Evolutionary conservation across 2,113 vertebrate species (phyloP), one percentile per base, ranked within the genome.

Genomic region (Rhabdomys dilectus): DNA sequence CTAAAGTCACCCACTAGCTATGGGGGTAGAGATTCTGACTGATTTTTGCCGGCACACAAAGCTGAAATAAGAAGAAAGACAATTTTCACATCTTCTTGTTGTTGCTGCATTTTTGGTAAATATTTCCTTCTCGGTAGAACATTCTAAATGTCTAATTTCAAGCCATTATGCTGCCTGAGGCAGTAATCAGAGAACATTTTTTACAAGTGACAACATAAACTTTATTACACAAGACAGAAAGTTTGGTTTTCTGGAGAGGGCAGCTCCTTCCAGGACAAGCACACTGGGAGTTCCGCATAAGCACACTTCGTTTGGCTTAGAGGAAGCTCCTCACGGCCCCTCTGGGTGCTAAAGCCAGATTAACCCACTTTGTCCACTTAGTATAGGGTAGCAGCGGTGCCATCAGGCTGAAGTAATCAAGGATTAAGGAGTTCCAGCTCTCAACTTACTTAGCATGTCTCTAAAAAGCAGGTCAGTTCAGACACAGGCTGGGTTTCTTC

Each of bases 291-390:
- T 21, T 3, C 0, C 26, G 11, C 36, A n/a, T 16, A 58, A 58
- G 80, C 7, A 13, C 3, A 11, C 31, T 22, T 56, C 6, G 34
- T 24, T 21, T n/a, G 34, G 51, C 78, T 78, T 13, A 45, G 26
- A 70, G 62, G 34, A 64, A 87, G 19, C 36, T 29, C 24, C n/a
- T 21, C 3, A 0, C 36, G n/a, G 34, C 34, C 2, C 60, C 0
- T 96, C 97, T 97, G 98, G 98, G 98, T 93, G 85, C 96, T 98
- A 97, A 99, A 98, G 97, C 98, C 96, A 98, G 98, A 98, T 98
- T 98, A 97, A 98, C 98, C 98, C 98, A 98, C 97, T 99, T 99
- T 97, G 98, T 96, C 97, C 97, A 98, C 98, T 98, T 96, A 98
- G 92, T 96, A 91, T 92, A 98, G 97, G 86, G 93, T 76, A 95